These are phyloP conservation scores for Folsomia manolachei DNA, from an alignment of 2,888 invertebrate genomes.

Conservation along the genomic window DNA sequence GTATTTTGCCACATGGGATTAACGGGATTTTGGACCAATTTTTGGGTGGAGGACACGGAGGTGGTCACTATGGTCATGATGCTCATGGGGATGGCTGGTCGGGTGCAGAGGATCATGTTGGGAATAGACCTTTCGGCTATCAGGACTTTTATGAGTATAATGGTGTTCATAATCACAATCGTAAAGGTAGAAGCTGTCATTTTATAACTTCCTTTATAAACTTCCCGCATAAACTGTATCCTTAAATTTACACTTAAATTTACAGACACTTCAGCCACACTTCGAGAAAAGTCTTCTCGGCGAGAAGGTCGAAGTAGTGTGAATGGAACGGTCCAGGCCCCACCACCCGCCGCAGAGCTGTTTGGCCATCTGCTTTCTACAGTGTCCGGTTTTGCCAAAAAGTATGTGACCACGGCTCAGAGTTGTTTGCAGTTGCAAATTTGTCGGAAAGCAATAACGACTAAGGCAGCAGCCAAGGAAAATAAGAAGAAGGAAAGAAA, in stretches of 20 bases:
- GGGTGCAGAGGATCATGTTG: neutral
- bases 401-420: neutral
- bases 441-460: constrained; percentile 3
- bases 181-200: neutral
- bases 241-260: neutral
- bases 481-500: neutral
- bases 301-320: neutral
- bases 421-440: neutral
- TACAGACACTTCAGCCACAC: neutral
- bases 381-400: neutral
- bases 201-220: neutral
- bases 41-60: neutral
- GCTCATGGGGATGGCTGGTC: neutral
- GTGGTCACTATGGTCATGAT: neutral
- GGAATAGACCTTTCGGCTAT: constrained; percentile 9
- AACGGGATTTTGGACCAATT: constrained; percentile 1
- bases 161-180: constrained; percentile 15
- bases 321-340: neutral
- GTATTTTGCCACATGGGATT: constrained; percentile 6
- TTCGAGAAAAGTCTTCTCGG: neutral
- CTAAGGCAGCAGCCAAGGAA: neutral
- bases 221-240: neutral
- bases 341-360: neutral
- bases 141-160: constrained; percentile 19
- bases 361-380: neutral